phyloP scores from a whole-genome alignment of 1,140 invertebrate genomes.

The Drosophila littoralis region DNA sequence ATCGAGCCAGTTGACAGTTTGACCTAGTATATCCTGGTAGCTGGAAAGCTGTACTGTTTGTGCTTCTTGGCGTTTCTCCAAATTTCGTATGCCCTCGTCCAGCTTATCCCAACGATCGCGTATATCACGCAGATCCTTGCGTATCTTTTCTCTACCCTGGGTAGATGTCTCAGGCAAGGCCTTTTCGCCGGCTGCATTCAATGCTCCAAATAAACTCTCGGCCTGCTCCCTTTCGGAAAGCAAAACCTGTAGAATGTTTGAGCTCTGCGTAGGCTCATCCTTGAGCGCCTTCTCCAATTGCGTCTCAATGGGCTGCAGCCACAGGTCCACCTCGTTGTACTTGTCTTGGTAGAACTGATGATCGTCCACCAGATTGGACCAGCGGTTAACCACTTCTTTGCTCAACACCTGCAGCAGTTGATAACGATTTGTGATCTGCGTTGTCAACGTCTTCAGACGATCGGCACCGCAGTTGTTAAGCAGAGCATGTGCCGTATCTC shows the following conservation, averaged over 20 bases:
- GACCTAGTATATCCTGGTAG: constrained; percentile 93
- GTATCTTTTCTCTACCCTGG: constrained; percentile 93
- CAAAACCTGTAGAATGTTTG: constrained; percentile 89
- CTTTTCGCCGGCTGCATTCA: constrained; percentile 92
- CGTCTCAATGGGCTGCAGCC: constrained; percentile 91
- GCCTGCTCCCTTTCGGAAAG: constrained; percentile 93
- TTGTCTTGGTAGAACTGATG: constrained; percentile 93
- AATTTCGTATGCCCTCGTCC: constrained; percentile 90
- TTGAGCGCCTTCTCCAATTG: constrained; percentile 89
- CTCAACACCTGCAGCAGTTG: constrained; percentile 92
- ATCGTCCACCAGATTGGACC: constrained; percentile 93
- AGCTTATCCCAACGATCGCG: constrained; percentile 94
- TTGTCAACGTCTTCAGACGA: constrained; percentile 93
- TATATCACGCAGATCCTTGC: constrained; percentile 91
- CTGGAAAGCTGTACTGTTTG: constrained; percentile 93
- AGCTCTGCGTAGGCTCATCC: constrained; percentile 85
- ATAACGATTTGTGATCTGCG: constrained; percentile 95
- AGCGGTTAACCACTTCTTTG: constrained; percentile 95
- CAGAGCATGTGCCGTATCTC: constrained; percentile 94
- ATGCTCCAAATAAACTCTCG: constrained; percentile 89
- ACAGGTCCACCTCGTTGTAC: constrained; percentile 90
- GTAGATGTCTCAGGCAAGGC: constrained; percentile 96
- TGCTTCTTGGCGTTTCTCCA: constrained; percentile 93
- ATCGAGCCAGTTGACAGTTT: constrained; percentile 93
- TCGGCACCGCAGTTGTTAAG: constrained; percentile 93